These are phyloP conservation scores for Lonchura striata DNA, from an alignment of 2,113 vertebrate species.

Conservation along the genomic window DNA sequence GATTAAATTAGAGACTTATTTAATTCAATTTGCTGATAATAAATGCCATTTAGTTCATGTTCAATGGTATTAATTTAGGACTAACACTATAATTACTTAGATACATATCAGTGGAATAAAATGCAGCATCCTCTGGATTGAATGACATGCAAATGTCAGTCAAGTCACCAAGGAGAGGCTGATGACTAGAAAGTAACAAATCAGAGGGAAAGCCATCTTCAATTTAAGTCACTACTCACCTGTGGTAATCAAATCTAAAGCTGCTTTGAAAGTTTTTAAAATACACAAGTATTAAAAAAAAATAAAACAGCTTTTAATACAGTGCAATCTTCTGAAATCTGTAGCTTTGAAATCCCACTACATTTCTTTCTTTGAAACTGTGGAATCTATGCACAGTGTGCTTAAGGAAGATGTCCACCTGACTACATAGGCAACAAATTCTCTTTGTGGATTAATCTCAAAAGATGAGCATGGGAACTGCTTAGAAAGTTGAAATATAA, in stretches of 20 bases:
- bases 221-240: background rate
- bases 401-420: background rate
- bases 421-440: background rate
- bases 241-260: background rate
- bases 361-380: background rate
- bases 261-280: background rate
- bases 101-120: background rate
- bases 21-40: background rate
- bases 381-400: background rate
- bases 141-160: background rate
- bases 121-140: background rate
- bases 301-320: background rate
- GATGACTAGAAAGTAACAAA: background rate
- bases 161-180: background rate
- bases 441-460: background rate
- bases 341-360: background rate
- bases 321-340: background rate
- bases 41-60: background rate
- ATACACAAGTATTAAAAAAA: background rate
- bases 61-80: background rate
- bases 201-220: background rate
- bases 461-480: background rate
- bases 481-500: background rate
- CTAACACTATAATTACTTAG: background rate
- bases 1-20: background rate